Percentiles rank a stretch among this genome's conserved stretches.
Conservation (phyloP, 2,888 invertebrate genomes). For the Drosophila melanosoma region DNA sequence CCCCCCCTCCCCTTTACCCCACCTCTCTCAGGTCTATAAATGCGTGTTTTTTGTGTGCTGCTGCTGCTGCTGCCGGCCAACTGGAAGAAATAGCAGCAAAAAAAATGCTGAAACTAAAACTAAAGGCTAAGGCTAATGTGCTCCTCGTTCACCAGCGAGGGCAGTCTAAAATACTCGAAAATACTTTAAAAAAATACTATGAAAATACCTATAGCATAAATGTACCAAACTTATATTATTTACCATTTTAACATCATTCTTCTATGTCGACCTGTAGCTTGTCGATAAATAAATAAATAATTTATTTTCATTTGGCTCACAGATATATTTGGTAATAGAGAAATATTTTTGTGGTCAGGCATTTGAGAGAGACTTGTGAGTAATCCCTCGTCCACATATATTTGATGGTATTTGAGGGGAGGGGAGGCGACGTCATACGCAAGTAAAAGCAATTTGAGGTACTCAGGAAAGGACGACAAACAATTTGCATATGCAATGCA, state of each 20-base stretch:
- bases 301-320: not conserved
- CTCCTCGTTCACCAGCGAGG: conserved; percentile 46
- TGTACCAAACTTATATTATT: not conserved
- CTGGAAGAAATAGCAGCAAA: conserved; percentile 54
- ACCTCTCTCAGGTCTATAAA: not conserved
- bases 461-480: conserved; percentile 59
- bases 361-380: not conserved
- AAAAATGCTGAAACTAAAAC: conserved; percentile 63
- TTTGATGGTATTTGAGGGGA: not conserved
- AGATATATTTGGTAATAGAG: not conserved
- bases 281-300: not conserved
- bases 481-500: conserved; percentile 75
- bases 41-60: conserved; percentile 40
- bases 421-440: conserved; percentile 13
- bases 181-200: not conserved
- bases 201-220: too few species aligned
- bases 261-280: too few species aligned
- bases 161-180: conserved; percentile 1
- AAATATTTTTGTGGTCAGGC: not conserved
- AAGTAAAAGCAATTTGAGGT: conserved; percentile 69
- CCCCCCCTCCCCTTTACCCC: not conserved
- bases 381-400: conserved; percentile 39
- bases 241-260: too few species aligned
- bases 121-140: conserved; percentile 63
- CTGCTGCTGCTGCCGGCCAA: conserved; percentile 37